Evolutionary conservation across 1,140 invertebrate genomes (phyloP).

Genomic region (Magallana angulata): DNA sequence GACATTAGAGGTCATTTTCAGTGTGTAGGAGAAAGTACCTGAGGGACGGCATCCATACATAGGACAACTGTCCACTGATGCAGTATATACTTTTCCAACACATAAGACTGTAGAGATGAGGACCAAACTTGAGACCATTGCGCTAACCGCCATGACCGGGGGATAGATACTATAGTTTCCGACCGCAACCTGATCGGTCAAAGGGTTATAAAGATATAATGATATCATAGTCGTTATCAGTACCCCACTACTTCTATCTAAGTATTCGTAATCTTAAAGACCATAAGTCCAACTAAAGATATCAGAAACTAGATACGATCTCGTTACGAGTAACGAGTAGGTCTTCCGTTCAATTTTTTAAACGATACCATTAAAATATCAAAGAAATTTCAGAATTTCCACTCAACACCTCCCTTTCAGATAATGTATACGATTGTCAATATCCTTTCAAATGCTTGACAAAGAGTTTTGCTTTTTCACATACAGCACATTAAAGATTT

Average conservation of each 20-base stretch:
- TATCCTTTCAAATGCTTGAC: too few relatives aligned
- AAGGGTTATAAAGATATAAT: not conserved
- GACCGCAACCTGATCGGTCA: not conserved
- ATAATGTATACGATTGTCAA: too few relatives aligned
- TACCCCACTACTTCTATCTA: not conserved
- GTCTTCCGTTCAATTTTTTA: too few relatives aligned
- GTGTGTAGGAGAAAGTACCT: slow-evolving; percentile 60
- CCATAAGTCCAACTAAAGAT: too few relatives aligned
- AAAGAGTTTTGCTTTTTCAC: too few relatives aligned
- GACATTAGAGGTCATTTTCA: slow-evolving; percentile 40
- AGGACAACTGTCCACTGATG: slow-evolving; percentile 58
- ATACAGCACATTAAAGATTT: too few relatives aligned
- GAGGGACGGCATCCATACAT: slow-evolving; percentile 62
- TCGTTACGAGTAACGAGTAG: too few relatives aligned
- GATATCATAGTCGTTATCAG: not conserved
- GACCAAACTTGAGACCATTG: not conserved
- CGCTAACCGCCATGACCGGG: not conserved
- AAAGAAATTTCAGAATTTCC: too few relatives aligned
- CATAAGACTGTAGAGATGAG: not conserved
- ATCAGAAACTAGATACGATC: too few relatives aligned
- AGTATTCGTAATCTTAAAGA: too few relatives aligned
- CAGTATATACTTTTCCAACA: not conserved
- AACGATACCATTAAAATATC: too few relatives aligned
- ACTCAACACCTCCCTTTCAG: too few relatives aligned
- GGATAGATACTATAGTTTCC: not conserved